Evolutionary conservation across 2,797 vertebrate genomes (phyloP).

Genomic region (Phataginus tricuspis): DNA sequence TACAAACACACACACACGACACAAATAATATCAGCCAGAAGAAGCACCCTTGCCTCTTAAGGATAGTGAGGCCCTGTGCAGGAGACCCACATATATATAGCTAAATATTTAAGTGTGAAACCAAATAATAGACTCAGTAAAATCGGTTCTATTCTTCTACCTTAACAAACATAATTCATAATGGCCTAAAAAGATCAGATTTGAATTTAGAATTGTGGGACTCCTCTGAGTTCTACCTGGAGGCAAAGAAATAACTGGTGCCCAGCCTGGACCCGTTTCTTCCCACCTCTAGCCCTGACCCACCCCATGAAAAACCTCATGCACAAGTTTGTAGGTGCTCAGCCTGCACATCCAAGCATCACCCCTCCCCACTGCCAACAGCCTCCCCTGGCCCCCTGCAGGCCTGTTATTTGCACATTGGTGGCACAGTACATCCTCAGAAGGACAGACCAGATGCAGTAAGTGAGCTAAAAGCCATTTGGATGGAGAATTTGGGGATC

Average conservation of each 20-base stretch:
- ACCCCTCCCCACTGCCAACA: too few relatives aligned
- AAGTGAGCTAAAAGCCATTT: not conserved
- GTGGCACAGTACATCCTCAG: not conserved
- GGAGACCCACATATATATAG: not conserved
- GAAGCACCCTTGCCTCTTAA: not conserved
- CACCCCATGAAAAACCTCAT: not conserved
- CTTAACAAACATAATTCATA: not conserved
- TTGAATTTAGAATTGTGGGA: not conserved
- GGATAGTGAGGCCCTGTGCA: not conserved
- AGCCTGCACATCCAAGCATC: not conserved
- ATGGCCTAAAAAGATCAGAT: not conserved
- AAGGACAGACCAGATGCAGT: not conserved
- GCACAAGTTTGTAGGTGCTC: not conserved
- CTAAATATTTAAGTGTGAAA: slow-evolving; percentile 26
- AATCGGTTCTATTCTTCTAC: not conserved
- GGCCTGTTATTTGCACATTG: not conserved
- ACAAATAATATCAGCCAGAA: not conserved
- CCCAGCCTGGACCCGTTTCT: not conserved
- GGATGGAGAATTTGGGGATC: not conserved
- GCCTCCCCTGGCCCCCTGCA: not conserved
- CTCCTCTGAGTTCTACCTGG: not conserved
- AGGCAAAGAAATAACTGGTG: not conserved
- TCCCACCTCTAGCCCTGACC: not conserved
- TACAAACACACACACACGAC: not conserved
- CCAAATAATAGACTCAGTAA: not conserved